Evolutionary conservation across 1,140 invertebrate genomes (phyloP).

Genomic region (Drosophila pallidifrons): DNA sequence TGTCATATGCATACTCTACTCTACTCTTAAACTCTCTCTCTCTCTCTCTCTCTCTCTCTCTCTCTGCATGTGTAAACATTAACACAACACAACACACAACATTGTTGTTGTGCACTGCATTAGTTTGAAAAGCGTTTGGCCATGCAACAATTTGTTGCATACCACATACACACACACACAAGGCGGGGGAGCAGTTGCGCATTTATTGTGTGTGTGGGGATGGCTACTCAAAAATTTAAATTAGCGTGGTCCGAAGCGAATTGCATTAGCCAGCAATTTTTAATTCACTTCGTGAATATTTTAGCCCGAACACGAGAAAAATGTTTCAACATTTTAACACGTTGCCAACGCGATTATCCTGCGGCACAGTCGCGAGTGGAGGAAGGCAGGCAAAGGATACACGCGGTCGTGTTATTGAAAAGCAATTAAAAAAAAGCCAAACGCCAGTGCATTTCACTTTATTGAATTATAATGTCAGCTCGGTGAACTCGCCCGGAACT

Average conservation of each 20-base stretch:
- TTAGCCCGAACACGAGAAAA: slow-evolving; percentile 43
- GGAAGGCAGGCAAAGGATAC: slow-evolving; percentile 4
- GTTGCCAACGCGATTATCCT: slow-evolving; percentile 69
- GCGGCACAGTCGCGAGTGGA: slow-evolving; percentile 61
- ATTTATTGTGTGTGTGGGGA: slow-evolving; percentile 50
- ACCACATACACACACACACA: slow-evolving; percentile 4
- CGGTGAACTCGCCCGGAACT: neutral
- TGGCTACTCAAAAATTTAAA: slow-evolving; percentile 76
- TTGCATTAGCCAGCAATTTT: slow-evolving; percentile 70
- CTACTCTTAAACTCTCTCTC: neutral
- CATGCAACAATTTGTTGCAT: slow-evolving; percentile 79
- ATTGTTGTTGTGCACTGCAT: slow-evolving; percentile 58
- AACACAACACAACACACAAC: slow-evolving; percentile 71
- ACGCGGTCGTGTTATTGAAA: slow-evolving; percentile 70
- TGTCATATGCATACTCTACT: slow-evolving; percentile 54
- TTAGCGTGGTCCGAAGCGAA: slow-evolving; percentile 59
- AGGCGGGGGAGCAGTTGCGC: slow-evolving; percentile 43
- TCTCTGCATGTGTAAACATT: slow-evolving; percentile 74
- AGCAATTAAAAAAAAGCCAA: slow-evolving; percentile 78
- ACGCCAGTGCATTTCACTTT: slow-evolving; percentile 65
- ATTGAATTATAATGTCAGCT: slow-evolving; percentile 77
- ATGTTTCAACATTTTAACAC: slow-evolving; percentile 76
- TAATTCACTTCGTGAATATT: slow-evolving; percentile 76
- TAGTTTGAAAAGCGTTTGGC: slow-evolving; percentile 50
- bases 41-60: neutral